phyloP scores from a whole-genome alignment of 1,140 invertebrate species.

The Helicoverpa armigera region DNA sequence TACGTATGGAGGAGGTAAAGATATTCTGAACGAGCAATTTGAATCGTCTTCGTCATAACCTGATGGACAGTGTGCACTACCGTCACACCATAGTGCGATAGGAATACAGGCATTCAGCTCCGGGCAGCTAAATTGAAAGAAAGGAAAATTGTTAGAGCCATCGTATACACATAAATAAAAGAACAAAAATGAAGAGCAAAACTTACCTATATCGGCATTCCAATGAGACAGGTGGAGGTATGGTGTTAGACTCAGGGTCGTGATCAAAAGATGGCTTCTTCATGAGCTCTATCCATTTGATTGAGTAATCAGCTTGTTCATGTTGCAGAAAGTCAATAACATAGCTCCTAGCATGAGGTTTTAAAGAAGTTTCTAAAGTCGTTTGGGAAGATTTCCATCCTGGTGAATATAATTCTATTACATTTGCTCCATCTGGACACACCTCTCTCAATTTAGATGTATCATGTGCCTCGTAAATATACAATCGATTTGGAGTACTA shows the following conservation, averaged over 20 bases:
- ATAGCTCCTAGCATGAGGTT: slow-evolving; percentile 89
- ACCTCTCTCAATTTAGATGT: slow-evolving; percentile 88
- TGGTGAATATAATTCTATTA: slow-evolving; percentile 91
- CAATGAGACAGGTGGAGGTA: slow-evolving; percentile 88
- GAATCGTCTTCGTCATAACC: slow-evolving; percentile 93
- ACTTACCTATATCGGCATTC: slow-evolving; percentile 91
- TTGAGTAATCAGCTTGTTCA: slow-evolving; percentile 90
- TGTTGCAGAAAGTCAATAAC: slow-evolving; percentile 91
- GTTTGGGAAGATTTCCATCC: slow-evolving; percentile 89
- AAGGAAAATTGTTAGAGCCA: slow-evolving; percentile 49
- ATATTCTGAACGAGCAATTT: slow-evolving; percentile 91
- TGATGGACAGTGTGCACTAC: slow-evolving; percentile 93
- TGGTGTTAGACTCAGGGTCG: slow-evolving; percentile 86
- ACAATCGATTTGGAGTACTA: slow-evolving; percentile 90
- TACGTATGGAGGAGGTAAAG: slow-evolving; percentile 89
- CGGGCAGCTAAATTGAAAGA: slow-evolving; percentile 89
- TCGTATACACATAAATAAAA: neutral
- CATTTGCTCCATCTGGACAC: slow-evolving; percentile 87
- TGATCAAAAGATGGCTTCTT: slow-evolving; percentile 88
- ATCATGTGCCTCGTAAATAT: slow-evolving; percentile 90
- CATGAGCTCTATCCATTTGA: slow-evolving; percentile 93
- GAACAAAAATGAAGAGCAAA: slow-evolving; percentile 27
- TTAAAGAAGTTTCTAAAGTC: slow-evolving; percentile 82
- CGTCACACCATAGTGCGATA: slow-evolving; percentile 95
- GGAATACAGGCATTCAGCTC: slow-evolving; percentile 96